Conservation (phyloP, 2,888 invertebrate genomes). For the Biston stratarius region DNA sequence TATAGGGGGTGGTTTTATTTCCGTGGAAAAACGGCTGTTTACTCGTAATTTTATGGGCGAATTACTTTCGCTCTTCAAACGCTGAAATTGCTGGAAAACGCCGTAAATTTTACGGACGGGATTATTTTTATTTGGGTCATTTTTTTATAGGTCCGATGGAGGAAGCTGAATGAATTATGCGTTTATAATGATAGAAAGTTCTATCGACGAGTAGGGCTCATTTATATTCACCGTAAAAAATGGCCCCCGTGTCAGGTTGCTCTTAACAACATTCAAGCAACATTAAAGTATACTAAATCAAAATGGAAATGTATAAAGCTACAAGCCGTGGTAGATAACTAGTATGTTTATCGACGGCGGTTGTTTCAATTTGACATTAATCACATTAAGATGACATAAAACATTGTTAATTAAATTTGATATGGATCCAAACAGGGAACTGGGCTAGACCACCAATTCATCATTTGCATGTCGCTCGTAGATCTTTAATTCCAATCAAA, state of each 20-base stretch:
- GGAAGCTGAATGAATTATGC: constrained; percentile 41
- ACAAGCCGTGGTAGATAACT: neutral
- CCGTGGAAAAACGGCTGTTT: constrained; percentile 84
- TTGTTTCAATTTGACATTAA: constrained; percentile 10
- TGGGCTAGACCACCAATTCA: constrained; percentile 34
- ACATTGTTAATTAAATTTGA: constrained; percentile 17
- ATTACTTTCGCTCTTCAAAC: constrained; percentile 82
- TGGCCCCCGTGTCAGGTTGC: neutral
- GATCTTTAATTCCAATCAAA: constrained; percentile 42
- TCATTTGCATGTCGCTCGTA: constrained; percentile 34
- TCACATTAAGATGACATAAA: constrained; percentile 13
- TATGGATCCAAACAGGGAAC: constrained; percentile 11
- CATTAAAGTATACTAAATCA: constrained; percentile 7
- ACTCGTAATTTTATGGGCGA: constrained; percentile 83
- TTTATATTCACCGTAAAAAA: constrained; percentile 19
- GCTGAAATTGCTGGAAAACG: constrained; percentile 76
- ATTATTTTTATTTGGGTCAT: constrained; percentile 78
- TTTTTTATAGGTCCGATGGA: constrained; percentile 60
- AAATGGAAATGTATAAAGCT: constrained; percentile 2
- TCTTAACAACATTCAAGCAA: constrained; percentile 9
- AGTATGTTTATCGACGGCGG: neutral
- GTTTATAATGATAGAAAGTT: constrained; percentile 35
- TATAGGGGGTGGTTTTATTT: constrained; percentile 76
- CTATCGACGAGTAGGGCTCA: constrained; percentile 19
- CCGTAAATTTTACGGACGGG: constrained; percentile 77